phyloP scores from a whole-genome alignment of 2,113 vertebrate species.

The Podiceps cristatus region DNA sequence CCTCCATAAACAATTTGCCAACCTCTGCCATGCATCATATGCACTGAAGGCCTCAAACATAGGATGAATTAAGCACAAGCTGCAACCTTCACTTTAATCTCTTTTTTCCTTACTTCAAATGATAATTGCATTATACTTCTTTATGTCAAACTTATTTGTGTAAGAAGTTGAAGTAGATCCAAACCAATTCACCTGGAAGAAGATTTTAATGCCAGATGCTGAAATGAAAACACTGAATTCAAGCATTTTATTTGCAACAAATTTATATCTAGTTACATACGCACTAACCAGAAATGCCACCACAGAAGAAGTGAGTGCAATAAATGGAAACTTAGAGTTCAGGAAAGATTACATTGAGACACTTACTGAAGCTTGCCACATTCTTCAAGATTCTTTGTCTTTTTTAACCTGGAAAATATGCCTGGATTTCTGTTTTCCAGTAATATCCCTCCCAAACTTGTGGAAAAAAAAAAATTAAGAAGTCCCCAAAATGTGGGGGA shows the following conservation, averaged over 20 bases:
- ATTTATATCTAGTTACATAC: neutral
- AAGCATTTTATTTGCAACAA: neutral
- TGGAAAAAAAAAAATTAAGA: neutral
- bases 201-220: neutral
- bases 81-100: neutral
- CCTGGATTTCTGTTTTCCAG: slow-evolving; percentile 19
- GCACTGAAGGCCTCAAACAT: neutral
- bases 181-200: neutral
- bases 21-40: neutral
- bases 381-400: neutral
- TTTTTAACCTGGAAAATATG: slow-evolving; percentile 25
- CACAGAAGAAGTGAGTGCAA: neutral
- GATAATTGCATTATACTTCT: neutral
- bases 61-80: neutral
- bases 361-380: neutral
- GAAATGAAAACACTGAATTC: neutral
- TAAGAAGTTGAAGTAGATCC: neutral
- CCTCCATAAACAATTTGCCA: neutral
- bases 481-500: neutral
- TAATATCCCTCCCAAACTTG: neutral
- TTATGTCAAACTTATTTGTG: neutral
- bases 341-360: slow-evolving; percentile 12
- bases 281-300: neutral
- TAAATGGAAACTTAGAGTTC: neutral
- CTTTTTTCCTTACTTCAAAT: neutral